A percentile compares a stretch with the other conserved stretches of the same genome.
Evolutionary conservation across 2,888 invertebrate genomes (phyloP).

Genomic region (Melangyna quadrimaculata): DNA sequence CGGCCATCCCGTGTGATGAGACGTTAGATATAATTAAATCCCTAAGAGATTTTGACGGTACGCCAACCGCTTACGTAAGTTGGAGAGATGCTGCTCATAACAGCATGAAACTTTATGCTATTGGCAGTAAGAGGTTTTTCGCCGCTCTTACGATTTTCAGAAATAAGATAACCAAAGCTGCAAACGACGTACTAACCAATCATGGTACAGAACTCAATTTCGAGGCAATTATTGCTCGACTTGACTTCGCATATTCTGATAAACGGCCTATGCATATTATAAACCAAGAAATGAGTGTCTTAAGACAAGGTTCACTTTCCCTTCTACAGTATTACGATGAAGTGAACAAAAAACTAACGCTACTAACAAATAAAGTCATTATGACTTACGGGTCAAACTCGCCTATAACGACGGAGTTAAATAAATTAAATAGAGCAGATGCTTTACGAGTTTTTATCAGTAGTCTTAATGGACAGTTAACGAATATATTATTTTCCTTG

Average conservation of each 20-base stretch:
- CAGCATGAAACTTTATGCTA: background rate
- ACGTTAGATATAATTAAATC: background rate
- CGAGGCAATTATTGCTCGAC: no score
- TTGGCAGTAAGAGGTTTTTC: no score
- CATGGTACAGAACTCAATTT: no score
- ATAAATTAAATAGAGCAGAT: background rate
- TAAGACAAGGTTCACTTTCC: no score
- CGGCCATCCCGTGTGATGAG: background rate
- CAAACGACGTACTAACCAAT: no score
- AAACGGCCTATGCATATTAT: no score
- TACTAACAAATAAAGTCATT: background rate
- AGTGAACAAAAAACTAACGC: background rate
- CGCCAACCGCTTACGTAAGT: background rate
- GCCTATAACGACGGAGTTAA: no score
- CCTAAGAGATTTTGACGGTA: background rate
- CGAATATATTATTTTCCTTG: background rate
- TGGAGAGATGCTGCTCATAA: conserved; percentile 1
- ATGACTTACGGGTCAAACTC: background rate
- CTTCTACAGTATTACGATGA: no score
- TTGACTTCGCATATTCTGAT: no score
- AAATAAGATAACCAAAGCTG: no score
- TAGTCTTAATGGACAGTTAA: background rate
- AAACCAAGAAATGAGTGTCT: background rate
- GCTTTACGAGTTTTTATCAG: background rate
- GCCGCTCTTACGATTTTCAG: no score